Percentiles rank a stretch among this genome's conserved stretches.
Evolutionary conservation across 2,113 vertebrate genomes (phyloP).

Genomic region (Corythaeola cristata): DNA sequence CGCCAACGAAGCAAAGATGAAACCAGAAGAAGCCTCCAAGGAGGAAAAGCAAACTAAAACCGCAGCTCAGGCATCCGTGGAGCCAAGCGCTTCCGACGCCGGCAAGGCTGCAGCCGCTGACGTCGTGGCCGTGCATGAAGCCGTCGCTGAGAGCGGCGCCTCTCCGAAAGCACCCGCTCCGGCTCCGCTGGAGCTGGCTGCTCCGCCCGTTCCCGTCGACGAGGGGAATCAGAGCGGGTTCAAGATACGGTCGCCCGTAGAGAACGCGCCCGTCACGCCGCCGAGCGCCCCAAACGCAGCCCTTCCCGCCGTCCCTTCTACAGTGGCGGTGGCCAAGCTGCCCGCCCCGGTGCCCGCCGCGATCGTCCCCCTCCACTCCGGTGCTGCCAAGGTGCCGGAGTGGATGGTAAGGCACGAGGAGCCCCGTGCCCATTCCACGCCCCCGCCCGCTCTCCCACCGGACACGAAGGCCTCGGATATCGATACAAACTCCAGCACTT

Average conservation of each 20-base stretch:
- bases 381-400: slow-evolving; percentile 75
- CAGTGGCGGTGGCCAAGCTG: slow-evolving; percentile 67
- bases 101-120: slow-evolving; percentile 12
- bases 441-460: slow-evolving; percentile 84
- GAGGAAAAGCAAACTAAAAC: slow-evolving; percentile 61
- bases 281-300: slow-evolving; percentile 43
- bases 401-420: slow-evolving; percentile 91
- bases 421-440: slow-evolving; percentile 76
- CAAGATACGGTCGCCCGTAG: slow-evolving; percentile 71
- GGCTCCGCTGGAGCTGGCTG: neutral
- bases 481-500: slow-evolving; percentile 91
- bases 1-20: neutral
- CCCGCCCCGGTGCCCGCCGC: slow-evolving; percentile 57
- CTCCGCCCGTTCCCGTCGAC: neutral
- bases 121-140: neutral
- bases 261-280: slow-evolving; percentile 65
- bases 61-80: neutral
- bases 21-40: slow-evolving; percentile 32
- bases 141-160: slow-evolving; percentile 11
- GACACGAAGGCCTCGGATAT: slow-evolving; percentile 96
- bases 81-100: neutral
- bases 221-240: slow-evolving; percentile 71
- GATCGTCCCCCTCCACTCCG: slow-evolving; percentile 70
- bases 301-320: slow-evolving; percentile 43
- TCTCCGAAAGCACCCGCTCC: neutral